These are phyloP conservation scores for Budorcas taxicolor DNA, from an alignment of 2,113 vertebrate genomes.

Conservation along the genomic window DNA sequence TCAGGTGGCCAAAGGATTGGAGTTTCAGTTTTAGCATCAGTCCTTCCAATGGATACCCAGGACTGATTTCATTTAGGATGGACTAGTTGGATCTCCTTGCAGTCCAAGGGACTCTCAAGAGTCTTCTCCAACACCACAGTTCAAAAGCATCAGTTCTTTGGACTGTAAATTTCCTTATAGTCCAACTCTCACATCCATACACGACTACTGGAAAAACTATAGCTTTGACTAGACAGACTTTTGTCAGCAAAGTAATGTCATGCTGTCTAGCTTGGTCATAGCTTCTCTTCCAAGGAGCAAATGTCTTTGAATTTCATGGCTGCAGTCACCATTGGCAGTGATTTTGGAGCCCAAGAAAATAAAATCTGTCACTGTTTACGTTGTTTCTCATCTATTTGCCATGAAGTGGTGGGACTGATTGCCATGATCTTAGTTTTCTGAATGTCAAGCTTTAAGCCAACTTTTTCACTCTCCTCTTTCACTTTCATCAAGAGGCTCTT, in stretches of 20 bases:
- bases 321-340: not conserved
- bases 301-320: not conserved
- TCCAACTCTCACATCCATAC: not conserved
- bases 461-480: not conserved
- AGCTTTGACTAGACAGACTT: accelerated
- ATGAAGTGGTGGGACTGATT: not conserved
- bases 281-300: not conserved
- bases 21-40: not conserved
- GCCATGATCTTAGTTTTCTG: not conserved
- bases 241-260: not conserved
- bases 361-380: not conserved
- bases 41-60: not conserved
- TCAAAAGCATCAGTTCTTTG: not conserved
- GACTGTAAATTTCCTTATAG: not conserved
- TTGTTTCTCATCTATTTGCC: not conserved
- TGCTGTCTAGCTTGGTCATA: not conserved
- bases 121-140: not conserved
- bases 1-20: not conserved
- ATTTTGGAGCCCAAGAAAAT: not conserved
- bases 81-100: not conserved
- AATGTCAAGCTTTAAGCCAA: not conserved
- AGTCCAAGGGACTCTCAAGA: not conserved
- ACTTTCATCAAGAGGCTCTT: not conserved
- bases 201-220: not conserved
- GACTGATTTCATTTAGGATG: not conserved